Evolutionary conservation across 1,140 invertebrate species (phyloP), one percentile per base, ranked within the genome.

Genomic region (Brachionus koreanus): DNA sequence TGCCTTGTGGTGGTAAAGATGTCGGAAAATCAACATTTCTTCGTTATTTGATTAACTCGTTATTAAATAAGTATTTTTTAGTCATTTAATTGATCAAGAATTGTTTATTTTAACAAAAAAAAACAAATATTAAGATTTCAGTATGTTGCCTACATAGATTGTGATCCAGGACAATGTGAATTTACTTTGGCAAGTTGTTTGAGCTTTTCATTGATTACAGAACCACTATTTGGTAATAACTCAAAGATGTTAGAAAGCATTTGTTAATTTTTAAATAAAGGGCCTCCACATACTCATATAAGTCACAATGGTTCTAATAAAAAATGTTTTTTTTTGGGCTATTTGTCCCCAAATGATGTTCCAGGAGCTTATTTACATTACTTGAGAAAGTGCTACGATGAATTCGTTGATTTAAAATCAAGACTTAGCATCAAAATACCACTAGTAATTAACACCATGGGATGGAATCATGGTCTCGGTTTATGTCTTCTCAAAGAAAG

Each of bases 151-250:
- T 82, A 69, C n/a, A 49, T 82, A 23, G 79, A 82, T 37, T 69
- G 57, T 52, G 79, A 82, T 39, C 79, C 79, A n/a, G 79, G 79
- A n/a, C 79, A 82, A 67, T 61, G 79, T 52, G 79, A 82, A 72
- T 82, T 82, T 72, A 82, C 79, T 12, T 23, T 69, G 9, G 13
- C 61, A 35, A 69, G 79, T 82, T 69, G 57, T 46, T 19, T 82
- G 33, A 67, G 42, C 29, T 43, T 82, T 3, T 43, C 13, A 6
- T 52, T 69, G 10, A 49, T 67, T 10, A n/a, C 37, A 25, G 57
- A 67, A 42, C 79, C 79, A n/a, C 16, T 82, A 10, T 72, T 82
- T 57, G 79, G 79, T 74, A 74, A 29, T n/a, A 37, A 23, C 37
- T 9, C 37, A 37, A 16, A 19, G n/a, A 37, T 23, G 5, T n/a